Evolutionary conservation across 2,113 vertebrate species (phyloP).

Genomic region (Pleuronectes platessa): DNA sequence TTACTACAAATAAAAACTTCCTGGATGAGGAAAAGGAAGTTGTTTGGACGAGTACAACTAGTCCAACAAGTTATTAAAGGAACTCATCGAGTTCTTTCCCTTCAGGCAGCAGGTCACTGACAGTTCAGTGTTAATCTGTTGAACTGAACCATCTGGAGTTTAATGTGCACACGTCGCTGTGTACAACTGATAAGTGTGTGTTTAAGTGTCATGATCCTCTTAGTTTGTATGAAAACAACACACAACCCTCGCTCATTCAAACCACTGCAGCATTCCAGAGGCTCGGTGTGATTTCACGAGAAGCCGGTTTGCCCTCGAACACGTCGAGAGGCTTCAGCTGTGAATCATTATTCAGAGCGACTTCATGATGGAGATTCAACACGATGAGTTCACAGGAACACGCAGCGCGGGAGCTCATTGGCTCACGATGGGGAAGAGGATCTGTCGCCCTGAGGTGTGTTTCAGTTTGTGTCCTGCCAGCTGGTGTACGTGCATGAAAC

Average conservation of each 20-base stretch:
- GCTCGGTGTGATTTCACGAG: neutral
- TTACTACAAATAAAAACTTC: no score
- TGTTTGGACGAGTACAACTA: no score
- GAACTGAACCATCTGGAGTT: no score
- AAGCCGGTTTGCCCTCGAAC: slow-evolving; percentile 44
- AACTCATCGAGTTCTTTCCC: no score
- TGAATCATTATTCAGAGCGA: slow-evolving; percentile 52
- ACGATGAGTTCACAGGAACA: slow-evolving; percentile 56
- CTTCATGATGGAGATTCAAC: slow-evolving; percentile 58
- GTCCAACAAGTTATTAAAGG: no score
- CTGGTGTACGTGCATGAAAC: slow-evolving; percentile 23
- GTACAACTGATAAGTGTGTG: no score
- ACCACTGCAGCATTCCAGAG: no score
- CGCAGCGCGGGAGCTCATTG: slow-evolving; percentile 51
- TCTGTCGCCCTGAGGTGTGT: slow-evolving; percentile 43
- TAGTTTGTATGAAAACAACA: neutral
- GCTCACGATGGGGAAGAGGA: slow-evolving; percentile 42
- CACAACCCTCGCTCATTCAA: neutral
- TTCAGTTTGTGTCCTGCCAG: slow-evolving; percentile 41
- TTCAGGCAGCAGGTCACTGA: no score
- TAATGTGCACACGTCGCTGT: no score
- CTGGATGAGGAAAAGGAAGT: no score
- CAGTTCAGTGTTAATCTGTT: no score
- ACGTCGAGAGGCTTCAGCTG: slow-evolving; percentile 55
- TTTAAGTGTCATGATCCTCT: no score